A percentile compares a stretch with the other conserved stretches of the same genome.
These are phyloP conservation scores for Zonitis immaculata DNA, from an alignment of 2,888 invertebrate genomes.

Conservation along the genomic window DNA sequence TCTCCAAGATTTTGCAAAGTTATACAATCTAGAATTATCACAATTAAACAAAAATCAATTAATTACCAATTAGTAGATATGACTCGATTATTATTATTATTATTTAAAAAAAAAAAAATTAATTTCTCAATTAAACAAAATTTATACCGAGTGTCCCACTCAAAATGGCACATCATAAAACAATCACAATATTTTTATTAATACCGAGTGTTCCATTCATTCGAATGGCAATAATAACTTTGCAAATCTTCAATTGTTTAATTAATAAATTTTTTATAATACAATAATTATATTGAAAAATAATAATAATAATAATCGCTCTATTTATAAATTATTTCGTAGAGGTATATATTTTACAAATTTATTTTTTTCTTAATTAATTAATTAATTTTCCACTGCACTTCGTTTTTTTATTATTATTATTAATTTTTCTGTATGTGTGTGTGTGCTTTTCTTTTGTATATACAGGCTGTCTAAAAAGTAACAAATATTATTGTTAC, in stretches of 20 bases:
- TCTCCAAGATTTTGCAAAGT: conserved; percentile 31
- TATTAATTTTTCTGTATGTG: background rate
- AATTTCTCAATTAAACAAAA: too few species aligned
- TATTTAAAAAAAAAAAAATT: too few species aligned
- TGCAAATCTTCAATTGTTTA: conserved; percentile 30
- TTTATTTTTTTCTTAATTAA: background rate
- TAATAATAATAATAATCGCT: background rate
- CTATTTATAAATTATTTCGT: conserved; percentile 2
- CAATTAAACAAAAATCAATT: conserved; percentile 18
- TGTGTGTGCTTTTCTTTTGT: too few species aligned
- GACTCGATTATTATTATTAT: background rate
- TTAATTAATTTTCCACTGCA: conserved; percentile 23
- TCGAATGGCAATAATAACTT: conserved; percentile 25
- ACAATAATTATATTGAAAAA: conserved; percentile 25
- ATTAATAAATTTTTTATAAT: conserved; percentile 16
- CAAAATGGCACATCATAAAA: background rate
- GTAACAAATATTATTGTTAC: too few species aligned
- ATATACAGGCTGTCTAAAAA: too few species aligned
- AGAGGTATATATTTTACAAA: conserved; percentile 29
- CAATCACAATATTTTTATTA: too few species aligned
- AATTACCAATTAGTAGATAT: background rate
- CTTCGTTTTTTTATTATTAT: conserved; percentile 22
- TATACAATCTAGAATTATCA: conserved; percentile 28
- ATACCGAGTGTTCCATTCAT: background rate
- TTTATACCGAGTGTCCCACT: background rate